These are phyloP conservation scores for Muraenolepis orangiensis DNA, from an alignment of 2,797 vertebrate species.

Conservation along the genomic window DNA sequence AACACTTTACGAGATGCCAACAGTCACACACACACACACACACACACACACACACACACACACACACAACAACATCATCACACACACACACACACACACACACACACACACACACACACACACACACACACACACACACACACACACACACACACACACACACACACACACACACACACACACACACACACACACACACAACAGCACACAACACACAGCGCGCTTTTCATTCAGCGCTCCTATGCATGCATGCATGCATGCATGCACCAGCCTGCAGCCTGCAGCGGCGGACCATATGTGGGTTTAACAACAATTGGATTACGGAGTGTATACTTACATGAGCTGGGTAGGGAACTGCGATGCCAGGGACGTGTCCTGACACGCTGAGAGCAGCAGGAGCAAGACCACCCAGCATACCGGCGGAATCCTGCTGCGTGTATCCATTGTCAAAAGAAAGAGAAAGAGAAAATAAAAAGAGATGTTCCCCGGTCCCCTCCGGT, in stretches of 20 bases:
- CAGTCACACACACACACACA: background rate
- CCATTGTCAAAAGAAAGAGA: conserved; percentile 81
- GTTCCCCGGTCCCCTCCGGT: conserved; percentile 56
- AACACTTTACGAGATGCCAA: conserved; percentile 4
- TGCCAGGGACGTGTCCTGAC: conserved; percentile 68
- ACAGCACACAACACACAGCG: too few relatives aligned
- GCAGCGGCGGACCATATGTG: background rate
- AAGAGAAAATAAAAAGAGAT: too few relatives aligned
- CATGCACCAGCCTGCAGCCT: background rate
- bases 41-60: background rate
- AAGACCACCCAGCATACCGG: conserved; percentile 74
- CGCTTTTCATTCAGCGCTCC: too few relatives aligned
- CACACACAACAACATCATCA: background rate
- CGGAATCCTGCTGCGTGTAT: conserved; percentile 74
- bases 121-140: background rate
- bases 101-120: background rate
- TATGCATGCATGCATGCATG: too few relatives aligned
- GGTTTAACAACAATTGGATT: conserved; percentile 36
- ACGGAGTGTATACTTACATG: conserved; percentile 85
- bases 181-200: background rate
- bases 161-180: background rate
- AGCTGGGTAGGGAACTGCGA: conserved; percentile 87
- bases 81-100: background rate
- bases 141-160: background rate
- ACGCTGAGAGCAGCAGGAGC: conserved; percentile 79